Percentiles rank a stretch among this genome's conserved stretches.
These are phyloP conservation scores for Allolobophora icterica DNA, from an alignment of 2,888 invertebrate genomes.

Conservation along the genomic window DNA sequence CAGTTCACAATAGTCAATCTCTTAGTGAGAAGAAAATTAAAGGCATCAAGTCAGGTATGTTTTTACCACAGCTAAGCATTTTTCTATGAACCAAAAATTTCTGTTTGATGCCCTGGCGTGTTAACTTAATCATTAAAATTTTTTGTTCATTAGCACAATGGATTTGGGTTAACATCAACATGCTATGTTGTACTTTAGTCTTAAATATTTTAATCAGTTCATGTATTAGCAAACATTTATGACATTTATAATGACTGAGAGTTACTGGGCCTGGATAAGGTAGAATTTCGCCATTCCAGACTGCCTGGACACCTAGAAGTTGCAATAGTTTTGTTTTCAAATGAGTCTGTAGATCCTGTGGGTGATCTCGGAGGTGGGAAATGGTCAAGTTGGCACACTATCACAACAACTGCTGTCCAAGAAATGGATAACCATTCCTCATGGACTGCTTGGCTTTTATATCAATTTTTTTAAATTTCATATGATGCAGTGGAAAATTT, in stretches of 20 bases:
- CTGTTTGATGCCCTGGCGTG: background rate
- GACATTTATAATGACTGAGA: background rate
- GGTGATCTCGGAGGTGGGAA: background rate
- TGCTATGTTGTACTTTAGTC: background rate
- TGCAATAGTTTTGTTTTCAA: background rate
- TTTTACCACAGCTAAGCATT: background rate
- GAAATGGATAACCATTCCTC: too few species aligned
- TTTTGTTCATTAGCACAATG: background rate
- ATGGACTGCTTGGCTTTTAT: background rate
- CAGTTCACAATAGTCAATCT: background rate
- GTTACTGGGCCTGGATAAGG: background rate
- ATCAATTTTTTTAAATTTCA: background rate
- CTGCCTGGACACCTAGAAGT: background rate
- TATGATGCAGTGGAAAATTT: background rate
- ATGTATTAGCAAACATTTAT: background rate
- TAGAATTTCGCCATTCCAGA: background rate
- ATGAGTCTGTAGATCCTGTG: background rate
- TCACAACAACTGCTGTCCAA: too few species aligned
- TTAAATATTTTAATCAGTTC: background rate
- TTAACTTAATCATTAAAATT: background rate
- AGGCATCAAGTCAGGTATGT: background rate
- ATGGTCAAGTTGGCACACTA: background rate
- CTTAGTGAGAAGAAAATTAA: constrained; percentile 1
- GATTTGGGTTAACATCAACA: background rate
- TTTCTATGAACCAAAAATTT: background rate